phyloP scores from a whole-genome alignment of 2,113 vertebrate genomes.

The Ictalurus punctatus region DNA sequence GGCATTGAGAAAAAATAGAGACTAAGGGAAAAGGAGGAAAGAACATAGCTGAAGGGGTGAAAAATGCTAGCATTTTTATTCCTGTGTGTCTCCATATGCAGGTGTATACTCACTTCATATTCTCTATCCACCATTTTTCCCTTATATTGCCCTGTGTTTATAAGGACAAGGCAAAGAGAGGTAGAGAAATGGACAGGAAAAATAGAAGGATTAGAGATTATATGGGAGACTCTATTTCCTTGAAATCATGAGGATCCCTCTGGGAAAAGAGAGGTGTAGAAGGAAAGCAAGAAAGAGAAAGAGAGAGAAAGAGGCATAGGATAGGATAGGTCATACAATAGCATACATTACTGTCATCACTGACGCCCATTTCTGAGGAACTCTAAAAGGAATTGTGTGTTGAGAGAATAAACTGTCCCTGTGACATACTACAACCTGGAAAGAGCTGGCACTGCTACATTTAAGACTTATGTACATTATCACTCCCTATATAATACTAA shows the following conservation, averaged over 20 bases:
- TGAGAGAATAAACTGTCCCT: constrained; percentile 8
- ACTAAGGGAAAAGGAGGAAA: constrained; percentile 37
- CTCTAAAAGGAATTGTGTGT: constrained; percentile 39
- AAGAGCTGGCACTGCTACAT: neutral
- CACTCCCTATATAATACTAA: neutral
- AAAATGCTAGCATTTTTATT: constrained; percentile 39
- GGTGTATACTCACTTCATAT: constrained; percentile 48
- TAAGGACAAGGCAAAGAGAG: constrained; percentile 38
- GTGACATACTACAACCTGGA: neutral
- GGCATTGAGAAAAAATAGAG: constrained; percentile 25
- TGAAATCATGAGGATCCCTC: constrained; percentile 37
- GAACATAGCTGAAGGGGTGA: constrained; percentile 27
- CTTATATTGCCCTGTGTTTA: constrained; percentile 47
- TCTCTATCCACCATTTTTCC: constrained; percentile 37
- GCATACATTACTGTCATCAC: constrained; percentile 67
- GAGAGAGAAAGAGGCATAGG: neutral
- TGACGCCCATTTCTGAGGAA: constrained; percentile 45
- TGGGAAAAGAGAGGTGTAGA: constrained; percentile 16
- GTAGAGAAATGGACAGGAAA: neutral
- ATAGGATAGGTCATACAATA: neutral
- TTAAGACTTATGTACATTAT: neutral
- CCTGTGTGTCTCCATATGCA: constrained; percentile 15
- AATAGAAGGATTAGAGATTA: constrained; percentile 60
- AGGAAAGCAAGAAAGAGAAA: constrained; percentile 9
- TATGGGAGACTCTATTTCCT: constrained; percentile 17